Base-by-base conservation (phyloP, 2,888 invertebrate genomes). In the Hydropsyche betteni region DNA sequence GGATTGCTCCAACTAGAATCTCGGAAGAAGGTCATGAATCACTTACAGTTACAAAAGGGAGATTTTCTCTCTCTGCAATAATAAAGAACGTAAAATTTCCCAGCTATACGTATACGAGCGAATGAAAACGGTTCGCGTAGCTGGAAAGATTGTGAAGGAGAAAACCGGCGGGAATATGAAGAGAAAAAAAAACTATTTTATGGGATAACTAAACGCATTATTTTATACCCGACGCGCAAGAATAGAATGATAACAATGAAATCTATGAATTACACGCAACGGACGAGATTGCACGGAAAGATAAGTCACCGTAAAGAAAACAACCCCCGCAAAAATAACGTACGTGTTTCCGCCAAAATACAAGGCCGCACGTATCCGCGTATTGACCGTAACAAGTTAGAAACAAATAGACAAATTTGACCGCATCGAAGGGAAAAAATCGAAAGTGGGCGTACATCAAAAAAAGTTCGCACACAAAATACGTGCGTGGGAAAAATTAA, bases 31-130 rank as follows among this genome's bases (percentile, higher is more conserved):
- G 70, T 52, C 70, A 34, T 70, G 70, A 70, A 70, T 70, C 70
- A 70, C 70, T 70, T 70, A 70, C 53, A 64, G 70, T 52, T 70
- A 70, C 70, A 70, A 70, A 70, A 53, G 70, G 38, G n/a, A 69
- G 52, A 36, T 36, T 70, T 10, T 44, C 10, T 44, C 44, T 44
- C 53, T 34, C 70, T 14, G 50, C 50, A 36, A 38, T 34, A 69
- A 69, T 69, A 69, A 69, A 69, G 14, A 44, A 69, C 69, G 69
- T 69, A 36, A 69, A 69, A 69, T 69, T n/a, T 69, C 69, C 12
- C 36, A 69, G 38, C 10, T 69, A 36, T 69, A 69, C 44, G 55
- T 55, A 55, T 55, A 55, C n/a, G 55, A 10, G 55, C 16, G 55
- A 44, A 10, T n/a, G 55, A 16, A 44, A 55, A 55, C 55, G 55